phyloP scores from a whole-genome alignment of 2,888 invertebrate genomes.

The Acleris literana region DNA sequence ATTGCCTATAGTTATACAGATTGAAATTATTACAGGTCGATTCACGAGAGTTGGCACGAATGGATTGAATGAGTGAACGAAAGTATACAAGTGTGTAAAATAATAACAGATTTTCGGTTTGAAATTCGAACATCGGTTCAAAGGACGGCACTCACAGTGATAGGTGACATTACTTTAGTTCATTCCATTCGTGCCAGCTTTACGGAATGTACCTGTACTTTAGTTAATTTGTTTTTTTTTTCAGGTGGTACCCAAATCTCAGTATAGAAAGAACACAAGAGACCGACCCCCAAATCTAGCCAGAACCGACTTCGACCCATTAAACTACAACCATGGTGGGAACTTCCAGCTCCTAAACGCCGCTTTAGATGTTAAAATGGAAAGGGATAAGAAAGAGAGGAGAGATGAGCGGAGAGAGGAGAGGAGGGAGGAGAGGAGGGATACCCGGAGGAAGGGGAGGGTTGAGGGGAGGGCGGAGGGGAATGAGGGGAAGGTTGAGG shows the following conservation, averaged over 20 bases:
- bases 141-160: too few relatives aligned
- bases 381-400: conserved; percentile 60
- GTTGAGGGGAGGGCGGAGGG: conserved; percentile 57
- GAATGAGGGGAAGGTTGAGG: conserved; percentile 69
- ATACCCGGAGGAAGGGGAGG: conserved; percentile 50
- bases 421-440: conserved; percentile 50
- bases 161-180: too few relatives aligned
- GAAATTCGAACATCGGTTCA: too few relatives aligned
- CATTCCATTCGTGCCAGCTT: too few relatives aligned
- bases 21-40: too few relatives aligned
- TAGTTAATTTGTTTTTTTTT: too few relatives aligned
- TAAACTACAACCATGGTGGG: conserved; percentile 85
- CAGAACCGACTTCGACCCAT: conserved; percentile 85
- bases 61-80: too few relatives aligned
- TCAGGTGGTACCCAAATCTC: conserved; percentile 71
- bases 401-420: conserved; percentile 52
- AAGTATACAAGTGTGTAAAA: too few relatives aligned
- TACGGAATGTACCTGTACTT: too few relatives aligned
- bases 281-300: conserved; percentile 51
- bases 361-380: conserved; percentile 57
- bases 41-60: too few relatives aligned
- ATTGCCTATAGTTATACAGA: too few relatives aligned
- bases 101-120: too few relatives aligned
- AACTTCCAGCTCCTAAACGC: conserved; percentile 65
- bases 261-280: conserved; percentile 55